Conservation (phyloP, 2,113 vertebrate species). For the Brienomyrus brachyistius region DNA sequence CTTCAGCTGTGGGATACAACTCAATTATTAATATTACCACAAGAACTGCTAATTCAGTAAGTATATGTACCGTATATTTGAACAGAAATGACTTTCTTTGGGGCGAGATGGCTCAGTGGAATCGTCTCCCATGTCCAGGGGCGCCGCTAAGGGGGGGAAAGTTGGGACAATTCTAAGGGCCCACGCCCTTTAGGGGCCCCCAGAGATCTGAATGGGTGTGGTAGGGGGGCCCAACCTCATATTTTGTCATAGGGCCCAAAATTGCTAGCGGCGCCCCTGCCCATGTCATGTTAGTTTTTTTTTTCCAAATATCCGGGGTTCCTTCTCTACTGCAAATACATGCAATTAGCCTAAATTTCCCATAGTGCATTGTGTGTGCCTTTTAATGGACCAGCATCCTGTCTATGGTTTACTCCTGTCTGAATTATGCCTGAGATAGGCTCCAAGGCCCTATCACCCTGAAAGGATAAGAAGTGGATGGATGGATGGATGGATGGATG, state of each 20-base stretch:
- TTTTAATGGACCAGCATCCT: neutral
- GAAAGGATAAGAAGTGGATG: neutral
- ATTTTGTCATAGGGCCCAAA: too few species aligned
- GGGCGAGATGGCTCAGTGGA: neutral
- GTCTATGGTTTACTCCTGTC: neutral
- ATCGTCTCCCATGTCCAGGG: neutral
- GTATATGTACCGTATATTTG: conserved; percentile 35
- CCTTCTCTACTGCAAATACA: neutral
- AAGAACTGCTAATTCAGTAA: conserved; percentile 93
- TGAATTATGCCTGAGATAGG: neutral
- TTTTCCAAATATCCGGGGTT: neutral
- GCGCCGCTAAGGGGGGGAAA: too few species aligned
- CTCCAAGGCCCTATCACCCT: neutral
- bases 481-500: neutral
- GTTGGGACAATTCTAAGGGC: too few species aligned
- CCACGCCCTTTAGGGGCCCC: too few species aligned
- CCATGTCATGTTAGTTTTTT: neutral
- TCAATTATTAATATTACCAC: conserved; percentile 94
- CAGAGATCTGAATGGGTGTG: too few species aligned
- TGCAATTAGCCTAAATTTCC: neutral
- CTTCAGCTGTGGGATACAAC: conserved; percentile 91
- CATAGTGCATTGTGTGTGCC: neutral
- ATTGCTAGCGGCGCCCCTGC: too few species aligned
- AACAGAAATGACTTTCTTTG: neutral
- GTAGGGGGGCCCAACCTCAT: too few species aligned